A percentile compares a stretch with the other conserved stretches of the same genome.
phyloP scores from a whole-genome alignment of 1,140 invertebrate genomes.

The Kradibia gibbosae region DNA sequence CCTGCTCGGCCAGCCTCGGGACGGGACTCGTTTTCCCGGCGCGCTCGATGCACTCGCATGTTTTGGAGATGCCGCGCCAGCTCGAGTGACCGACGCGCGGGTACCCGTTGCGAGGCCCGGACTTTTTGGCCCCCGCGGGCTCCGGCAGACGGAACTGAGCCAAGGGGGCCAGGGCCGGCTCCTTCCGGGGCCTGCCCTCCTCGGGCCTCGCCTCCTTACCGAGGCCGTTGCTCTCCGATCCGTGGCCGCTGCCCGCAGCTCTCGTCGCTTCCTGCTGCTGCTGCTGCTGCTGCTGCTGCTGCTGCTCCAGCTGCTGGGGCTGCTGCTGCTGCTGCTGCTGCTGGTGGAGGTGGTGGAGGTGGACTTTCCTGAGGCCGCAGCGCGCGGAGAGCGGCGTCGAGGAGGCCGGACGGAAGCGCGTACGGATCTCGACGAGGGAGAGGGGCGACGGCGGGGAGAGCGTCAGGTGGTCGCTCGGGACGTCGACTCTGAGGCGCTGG shows the following conservation, averaged over 20 bases:
- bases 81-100: constrained; percentile 59
- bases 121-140: constrained; percentile 51
- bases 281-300: neutral
- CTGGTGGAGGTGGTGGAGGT: neutral
- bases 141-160: constrained; percentile 63
- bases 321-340: neutral
- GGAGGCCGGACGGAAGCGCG: constrained; percentile 15
- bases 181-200: neutral
- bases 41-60: constrained; percentile 68
- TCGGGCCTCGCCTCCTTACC: neutral
- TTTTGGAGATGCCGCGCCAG: constrained; percentile 69
- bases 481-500: neutral
- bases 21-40: constrained; percentile 62
- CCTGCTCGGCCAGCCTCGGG: constrained; percentile 65
- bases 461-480: constrained; percentile 20
- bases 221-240: constrained; percentile 47
- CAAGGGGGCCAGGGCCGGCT: neutral
- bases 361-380: neutral
- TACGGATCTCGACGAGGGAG: constrained; percentile 22
- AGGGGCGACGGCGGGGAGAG: constrained; percentile 48
- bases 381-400: constrained; percentile 11
- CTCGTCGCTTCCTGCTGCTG: constrained; percentile 21
- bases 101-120: constrained; percentile 46
- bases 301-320: neutral
- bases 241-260: neutral